phyloP scores from a whole-genome alignment of 2,113 vertebrate species.

The Polypterus senegalus region DNA sequence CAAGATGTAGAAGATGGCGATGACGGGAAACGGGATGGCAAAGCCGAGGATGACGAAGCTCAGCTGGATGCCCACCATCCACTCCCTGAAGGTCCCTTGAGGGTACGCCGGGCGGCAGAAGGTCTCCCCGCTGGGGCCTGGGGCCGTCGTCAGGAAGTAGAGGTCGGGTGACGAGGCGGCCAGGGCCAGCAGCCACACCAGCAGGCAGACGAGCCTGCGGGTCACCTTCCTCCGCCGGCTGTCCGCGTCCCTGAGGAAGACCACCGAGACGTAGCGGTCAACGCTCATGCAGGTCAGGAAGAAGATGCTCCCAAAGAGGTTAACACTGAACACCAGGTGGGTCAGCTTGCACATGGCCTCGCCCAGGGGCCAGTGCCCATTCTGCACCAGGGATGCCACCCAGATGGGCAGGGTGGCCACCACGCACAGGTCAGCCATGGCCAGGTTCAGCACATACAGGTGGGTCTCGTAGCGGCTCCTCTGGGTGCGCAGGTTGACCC shows the following conservation, averaged over 20 bases:
- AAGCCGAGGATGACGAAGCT: slow-evolving; percentile 71
- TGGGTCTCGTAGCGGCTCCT: slow-evolving; percentile 74
- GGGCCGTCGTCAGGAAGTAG: slow-evolving; percentile 69
- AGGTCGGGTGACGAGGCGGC: slow-evolving; percentile 64
- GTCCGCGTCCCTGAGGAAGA: slow-evolving; percentile 36
- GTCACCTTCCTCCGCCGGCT: slow-evolving; percentile 45
- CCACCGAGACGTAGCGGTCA: slow-evolving; percentile 74
- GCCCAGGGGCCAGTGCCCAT: slow-evolving; percentile 77
- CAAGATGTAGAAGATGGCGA: slow-evolving; percentile 64
- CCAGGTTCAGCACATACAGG: slow-evolving; percentile 82
- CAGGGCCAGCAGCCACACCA: slow-evolving; percentile 76
- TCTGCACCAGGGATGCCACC: slow-evolving; percentile 69
- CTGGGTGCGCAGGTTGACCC: slow-evolving; percentile 79
- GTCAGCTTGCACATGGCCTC: slow-evolving; percentile 69
- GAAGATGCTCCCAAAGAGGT: slow-evolving; percentile 84
- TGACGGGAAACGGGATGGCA: slow-evolving; percentile 66
- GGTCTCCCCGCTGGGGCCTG: slow-evolving; percentile 43
- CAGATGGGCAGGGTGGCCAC: slow-evolving; percentile 76
- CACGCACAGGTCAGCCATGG: slow-evolving; percentile 71
- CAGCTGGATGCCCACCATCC: slow-evolving; percentile 72
- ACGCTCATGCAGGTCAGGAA: slow-evolving; percentile 87
- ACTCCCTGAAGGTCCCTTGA: slow-evolving; percentile 52
- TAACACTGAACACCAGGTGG: slow-evolving; percentile 79
- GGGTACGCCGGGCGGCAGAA: slow-evolving; percentile 70
- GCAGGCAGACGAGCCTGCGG: slow-evolving; percentile 55